These are phyloP conservation scores for Eupithecia subumbrata DNA, from an alignment of 2,888 invertebrate species.

Conservation along the genomic window DNA sequence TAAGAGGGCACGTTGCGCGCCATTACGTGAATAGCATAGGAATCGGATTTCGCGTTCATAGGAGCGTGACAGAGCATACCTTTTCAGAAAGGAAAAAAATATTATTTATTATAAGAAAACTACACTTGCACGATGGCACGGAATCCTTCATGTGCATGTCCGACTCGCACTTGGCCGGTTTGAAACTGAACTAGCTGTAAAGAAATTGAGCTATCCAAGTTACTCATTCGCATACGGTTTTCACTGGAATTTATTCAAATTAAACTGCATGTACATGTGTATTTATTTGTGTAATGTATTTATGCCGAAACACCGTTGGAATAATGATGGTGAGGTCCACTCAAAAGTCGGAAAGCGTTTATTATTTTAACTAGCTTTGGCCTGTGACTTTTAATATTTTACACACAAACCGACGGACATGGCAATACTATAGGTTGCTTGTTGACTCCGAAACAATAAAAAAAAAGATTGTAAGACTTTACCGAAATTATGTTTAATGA, in stretches of 20 bases:
- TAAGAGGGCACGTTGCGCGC: too few species aligned
- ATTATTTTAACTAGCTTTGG: not conserved
- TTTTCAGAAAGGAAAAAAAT: too few species aligned
- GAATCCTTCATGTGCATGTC: not conserved
- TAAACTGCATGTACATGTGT: slow-evolving; percentile 9
- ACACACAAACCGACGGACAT: too few species aligned
- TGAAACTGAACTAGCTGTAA: not conserved
- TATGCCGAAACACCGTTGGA: slow-evolving; percentile 29
- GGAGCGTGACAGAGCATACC: too few species aligned
- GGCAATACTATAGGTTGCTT: too few species aligned
- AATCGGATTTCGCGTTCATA: too few species aligned
- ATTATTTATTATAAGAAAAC: too few species aligned
- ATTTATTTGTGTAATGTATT: slow-evolving; percentile 31
- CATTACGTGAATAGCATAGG: too few species aligned
- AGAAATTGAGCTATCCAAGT: slow-evolving; percentile 10
- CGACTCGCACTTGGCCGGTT: not conserved
- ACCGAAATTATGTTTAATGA: too few species aligned
- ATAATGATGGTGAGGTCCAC: slow-evolving; percentile 25
- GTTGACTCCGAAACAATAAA: too few species aligned
- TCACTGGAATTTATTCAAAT: slow-evolving; percentile 39
- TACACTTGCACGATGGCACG: not conserved
- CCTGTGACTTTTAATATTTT: not conserved
- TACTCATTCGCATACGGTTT: slow-evolving; percentile 32
- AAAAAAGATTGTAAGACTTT: too few species aligned
- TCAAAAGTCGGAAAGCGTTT: not conserved